Evolutionary conservation across 2,888 invertebrate species (phyloP), one percentile per base, ranked within the genome.

Genomic region (Herminia tarsipennalis): DNA sequence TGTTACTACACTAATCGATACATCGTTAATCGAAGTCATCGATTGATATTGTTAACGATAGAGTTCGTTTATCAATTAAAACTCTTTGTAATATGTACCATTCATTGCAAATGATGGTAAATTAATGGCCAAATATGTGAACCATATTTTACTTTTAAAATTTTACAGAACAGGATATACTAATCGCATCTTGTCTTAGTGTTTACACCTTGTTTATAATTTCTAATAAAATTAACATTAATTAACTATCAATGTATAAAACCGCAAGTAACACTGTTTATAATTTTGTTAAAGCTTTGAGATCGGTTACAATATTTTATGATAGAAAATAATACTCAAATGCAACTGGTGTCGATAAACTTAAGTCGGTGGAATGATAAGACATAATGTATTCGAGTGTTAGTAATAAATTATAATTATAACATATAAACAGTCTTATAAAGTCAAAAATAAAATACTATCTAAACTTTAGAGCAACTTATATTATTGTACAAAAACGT

Each of bases 361-460:
- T 83, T 78, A 77, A 77, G 48, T 88, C 90, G 90, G 90, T 90
- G 90, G 90, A 90, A 90, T 90, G 86, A 74, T 83, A 73, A 71
- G 63, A 76, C 50, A 76, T 49, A 70, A 72, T 74, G 74, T 81
- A 87, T 85, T 86, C 81, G 80, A 87, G 84, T 70, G 78, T 80
- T 76, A 83, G 67, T 69, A 73, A 77, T 73, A 77, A 78, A 77
- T 71, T 69, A 74, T 70, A 78, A 77, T 75, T 69, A 78, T 74
- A 78, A 76, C 66, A 78, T 75, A 79, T 69, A 70, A 84, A 86
- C 89, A 89, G 88, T 88, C 89, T 88, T 88, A 80, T 80, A 80
- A 81, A 84, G 81, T 76, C 69, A 77, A 81, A 80, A 76, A 73
- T 64, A 57, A 66, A 70, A 77, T 64, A 70, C 65, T 73, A 80